Evolutionary conservation across 2,888 invertebrate species (phyloP).

Genomic region (Cyrtodaria siliqua): DNA sequence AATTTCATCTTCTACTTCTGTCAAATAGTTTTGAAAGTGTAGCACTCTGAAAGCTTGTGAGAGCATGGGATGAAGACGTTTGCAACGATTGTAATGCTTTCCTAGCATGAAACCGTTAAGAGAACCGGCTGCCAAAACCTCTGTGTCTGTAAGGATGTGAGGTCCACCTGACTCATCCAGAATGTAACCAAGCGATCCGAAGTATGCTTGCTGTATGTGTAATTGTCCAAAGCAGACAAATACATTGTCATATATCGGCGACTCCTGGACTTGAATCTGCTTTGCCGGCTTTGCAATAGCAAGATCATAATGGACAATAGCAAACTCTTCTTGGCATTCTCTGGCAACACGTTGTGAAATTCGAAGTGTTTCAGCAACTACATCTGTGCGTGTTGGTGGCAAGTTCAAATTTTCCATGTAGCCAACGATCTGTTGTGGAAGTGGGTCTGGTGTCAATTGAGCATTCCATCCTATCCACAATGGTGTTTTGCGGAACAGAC

Average conservation of each 20-base stretch:
- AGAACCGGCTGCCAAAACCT: too few species aligned
- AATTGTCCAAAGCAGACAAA: conserved; percentile 65
- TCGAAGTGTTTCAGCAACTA: conserved; percentile 53
- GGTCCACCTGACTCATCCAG: conserved; percentile 62
- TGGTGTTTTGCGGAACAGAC: conserved; percentile 16
- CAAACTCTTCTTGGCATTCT: too few species aligned
- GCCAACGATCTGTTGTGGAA: conserved; percentile 41
- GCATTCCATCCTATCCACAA: conserved; percentile 61
- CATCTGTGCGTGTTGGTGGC: conserved; percentile 54
- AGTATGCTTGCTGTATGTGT: conserved; percentile 60
- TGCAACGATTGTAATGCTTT: conserved; percentile 59
- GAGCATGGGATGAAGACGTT: conserved; percentile 59
- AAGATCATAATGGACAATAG: conserved; percentile 38
- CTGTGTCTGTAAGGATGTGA: conserved; percentile 58
- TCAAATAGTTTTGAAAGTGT: too few species aligned
- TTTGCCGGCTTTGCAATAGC: conserved; percentile 49
- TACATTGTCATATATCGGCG: conserved; percentile 59
- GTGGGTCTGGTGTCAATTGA: conserved; percentile 24
- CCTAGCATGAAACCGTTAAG: conserved; percentile 50
- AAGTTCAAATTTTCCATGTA: conserved; percentile 48
- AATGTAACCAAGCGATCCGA: conserved; percentile 58
- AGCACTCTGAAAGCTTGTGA: conserved; percentile 46
- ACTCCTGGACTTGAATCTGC: conserved; percentile 60
- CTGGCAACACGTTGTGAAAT: too few species aligned
- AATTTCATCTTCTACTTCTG: too few species aligned